Evolutionary conservation across 2,797 vertebrate genomes (phyloP).

Genomic region (Sebastes trivittatus): DNA sequence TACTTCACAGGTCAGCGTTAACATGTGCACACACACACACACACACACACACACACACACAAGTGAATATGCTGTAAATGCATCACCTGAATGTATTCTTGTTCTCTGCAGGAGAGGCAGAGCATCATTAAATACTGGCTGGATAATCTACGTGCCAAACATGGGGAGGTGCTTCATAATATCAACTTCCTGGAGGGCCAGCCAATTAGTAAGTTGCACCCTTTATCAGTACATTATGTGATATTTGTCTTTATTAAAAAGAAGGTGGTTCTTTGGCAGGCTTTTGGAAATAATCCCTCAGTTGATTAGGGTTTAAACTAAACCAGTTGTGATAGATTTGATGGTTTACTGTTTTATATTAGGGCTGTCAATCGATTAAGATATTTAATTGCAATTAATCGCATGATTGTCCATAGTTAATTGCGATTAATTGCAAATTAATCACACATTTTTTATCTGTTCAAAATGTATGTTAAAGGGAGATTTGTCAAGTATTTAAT

Average conservation of each 20-base stretch:
- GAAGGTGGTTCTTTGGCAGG: background rate
- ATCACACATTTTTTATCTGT: too few species aligned
- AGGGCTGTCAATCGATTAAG: background rate
- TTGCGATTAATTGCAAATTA: too few species aligned
- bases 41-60: background rate
- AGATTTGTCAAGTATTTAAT: too few species aligned
- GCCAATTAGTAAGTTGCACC: constrained; percentile 90
- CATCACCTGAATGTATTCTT: background rate
- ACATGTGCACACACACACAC: background rate
- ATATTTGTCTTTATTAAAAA: constrained; percentile 12
- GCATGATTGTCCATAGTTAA: too few species aligned
- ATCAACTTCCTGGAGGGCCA: constrained; percentile 95
- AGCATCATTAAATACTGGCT: constrained; percentile 97
- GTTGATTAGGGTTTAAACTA: background rate
- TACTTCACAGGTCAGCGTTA: constrained; percentile 90
- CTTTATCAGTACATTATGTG: background rate
- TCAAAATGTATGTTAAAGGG: too few species aligned
- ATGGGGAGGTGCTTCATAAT: constrained; percentile 94
- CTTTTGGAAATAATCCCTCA: constrained; percentile 5
- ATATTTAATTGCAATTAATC: too few species aligned
- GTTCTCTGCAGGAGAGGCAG: constrained; percentile 90
- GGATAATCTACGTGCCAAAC: constrained; percentile 95
- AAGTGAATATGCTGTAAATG: background rate
- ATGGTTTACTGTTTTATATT: background rate
- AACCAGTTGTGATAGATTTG: background rate